A percentile compares a stretch with the other conserved stretches of the same genome.
Conservation (phyloP, 2,113 vertebrate genomes). For the Otolemur garnettii region DNA sequence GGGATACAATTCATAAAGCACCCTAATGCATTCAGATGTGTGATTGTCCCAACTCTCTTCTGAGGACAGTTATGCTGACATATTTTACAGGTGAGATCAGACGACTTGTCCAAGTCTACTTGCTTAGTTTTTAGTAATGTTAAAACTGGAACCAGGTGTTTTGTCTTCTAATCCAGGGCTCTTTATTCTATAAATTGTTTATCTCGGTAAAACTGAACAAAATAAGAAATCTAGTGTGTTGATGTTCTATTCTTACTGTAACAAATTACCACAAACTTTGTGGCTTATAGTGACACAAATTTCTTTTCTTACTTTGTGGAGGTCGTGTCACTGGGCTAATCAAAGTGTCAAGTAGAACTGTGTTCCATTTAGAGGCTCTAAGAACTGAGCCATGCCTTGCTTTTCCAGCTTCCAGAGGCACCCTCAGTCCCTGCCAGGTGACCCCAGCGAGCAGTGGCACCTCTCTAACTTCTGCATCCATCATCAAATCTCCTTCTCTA, state of each 20-base stretch:
- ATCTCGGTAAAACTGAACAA: not conserved
- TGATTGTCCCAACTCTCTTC: not conserved
- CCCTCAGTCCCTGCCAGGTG: not conserved
- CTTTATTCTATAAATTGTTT: not conserved
- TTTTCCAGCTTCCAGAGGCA: fast-evolving
- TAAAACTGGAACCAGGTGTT: not conserved
- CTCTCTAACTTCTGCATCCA: not conserved
- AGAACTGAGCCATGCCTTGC: not conserved
- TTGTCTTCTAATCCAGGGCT: not conserved
- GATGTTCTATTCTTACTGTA: not conserved
- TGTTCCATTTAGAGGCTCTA: not conserved
- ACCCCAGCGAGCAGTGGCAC: not conserved
- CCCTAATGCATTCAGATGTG: not conserved
- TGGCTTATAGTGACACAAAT: not conserved
- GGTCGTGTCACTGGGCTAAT: not conserved
- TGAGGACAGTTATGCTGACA: not conserved
- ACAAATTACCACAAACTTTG: not conserved
- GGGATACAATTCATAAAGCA: not conserved
- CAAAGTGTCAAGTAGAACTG: not conserved
- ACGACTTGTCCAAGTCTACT: not conserved
- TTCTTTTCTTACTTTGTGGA: not conserved
- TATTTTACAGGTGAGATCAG: not conserved
- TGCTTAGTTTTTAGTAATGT: not conserved
- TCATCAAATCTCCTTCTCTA: no score
- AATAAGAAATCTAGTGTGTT: not conserved